Evolutionary conservation across 2,113 vertebrate species (phyloP).

Genomic region (Meriones unguiculatus): DNA sequence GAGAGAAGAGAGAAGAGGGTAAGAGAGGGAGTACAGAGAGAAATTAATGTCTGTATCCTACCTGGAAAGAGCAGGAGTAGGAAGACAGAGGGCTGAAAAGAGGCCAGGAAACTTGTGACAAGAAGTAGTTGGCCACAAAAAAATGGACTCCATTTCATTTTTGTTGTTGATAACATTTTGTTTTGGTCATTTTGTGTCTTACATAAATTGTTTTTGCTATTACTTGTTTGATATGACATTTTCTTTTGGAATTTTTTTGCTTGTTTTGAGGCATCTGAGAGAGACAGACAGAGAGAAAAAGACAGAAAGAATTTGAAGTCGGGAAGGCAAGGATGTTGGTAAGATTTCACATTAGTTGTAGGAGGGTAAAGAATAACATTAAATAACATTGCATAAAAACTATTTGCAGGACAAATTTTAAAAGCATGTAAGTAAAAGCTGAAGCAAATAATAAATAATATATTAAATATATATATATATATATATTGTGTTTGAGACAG

Average conservation of each 20-base stretch:
- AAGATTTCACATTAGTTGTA: not conserved
- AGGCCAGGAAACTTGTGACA: too few species aligned
- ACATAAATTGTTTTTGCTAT: not conserved
- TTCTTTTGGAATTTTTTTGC: not conserved
- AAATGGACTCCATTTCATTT: not conserved
- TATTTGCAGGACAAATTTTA: not conserved
- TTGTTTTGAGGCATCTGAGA: not conserved
- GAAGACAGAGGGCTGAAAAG: too few species aligned
- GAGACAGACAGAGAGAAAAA: not conserved
- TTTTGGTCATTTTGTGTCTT: not conserved
- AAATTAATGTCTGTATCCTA: not conserved
- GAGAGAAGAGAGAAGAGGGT: too few species aligned
- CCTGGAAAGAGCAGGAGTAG: too few species aligned
- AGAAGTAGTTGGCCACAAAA: not conserved
- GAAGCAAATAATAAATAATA: not conserved
- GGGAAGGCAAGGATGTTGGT: accelerated
- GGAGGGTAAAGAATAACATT: not conserved
- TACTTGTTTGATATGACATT: not conserved
- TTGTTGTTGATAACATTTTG: not conserved
- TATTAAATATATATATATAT: not conserved
- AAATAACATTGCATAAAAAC: not conserved
- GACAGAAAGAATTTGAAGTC: not conserved
- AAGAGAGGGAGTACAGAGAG: not conserved
- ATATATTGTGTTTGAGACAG: not conserved
- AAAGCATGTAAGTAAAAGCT: not conserved